A percentile compares a stretch with the other conserved stretches of the same genome.
These are phyloP conservation scores for Chrysomela aeneicollis DNA, from an alignment of 2,888 invertebrate species.

Conservation along the genomic window DNA sequence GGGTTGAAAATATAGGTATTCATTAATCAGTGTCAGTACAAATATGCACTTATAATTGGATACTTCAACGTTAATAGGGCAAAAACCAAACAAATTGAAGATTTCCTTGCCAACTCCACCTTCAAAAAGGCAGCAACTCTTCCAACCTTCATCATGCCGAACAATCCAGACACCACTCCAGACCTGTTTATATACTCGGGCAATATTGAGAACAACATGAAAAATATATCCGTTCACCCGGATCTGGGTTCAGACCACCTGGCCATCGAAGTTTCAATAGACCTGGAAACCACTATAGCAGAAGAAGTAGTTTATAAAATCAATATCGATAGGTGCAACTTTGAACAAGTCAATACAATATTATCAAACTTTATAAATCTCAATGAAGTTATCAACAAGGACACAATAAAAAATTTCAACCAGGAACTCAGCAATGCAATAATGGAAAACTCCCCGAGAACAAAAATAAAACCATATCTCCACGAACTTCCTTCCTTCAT, in stretches of 20 bases:
- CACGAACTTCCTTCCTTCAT: no score
- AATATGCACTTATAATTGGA: constrained; percentile 6
- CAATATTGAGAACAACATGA: neutral
- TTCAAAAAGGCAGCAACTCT: neutral
- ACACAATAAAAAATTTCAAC: no score
- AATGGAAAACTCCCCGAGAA: no score
- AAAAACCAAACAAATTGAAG: neutral
- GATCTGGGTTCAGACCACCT: neutral
- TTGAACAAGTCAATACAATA: no score
- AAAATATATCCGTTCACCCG: no score
- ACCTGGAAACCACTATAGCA: neutral
- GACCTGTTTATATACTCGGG: neutral
- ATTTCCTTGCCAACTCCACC: neutral
- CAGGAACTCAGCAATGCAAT: no score
- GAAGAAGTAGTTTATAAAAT: neutral
- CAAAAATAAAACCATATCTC: no score
- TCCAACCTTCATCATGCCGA: neutral
- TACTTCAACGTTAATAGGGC: constrained; percentile 3
- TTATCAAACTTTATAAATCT: no score
- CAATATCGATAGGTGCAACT: neutral
- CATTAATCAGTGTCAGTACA: no score
- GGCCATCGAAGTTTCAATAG: neutral
- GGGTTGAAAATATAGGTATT: no score
- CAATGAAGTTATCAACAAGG: no score
- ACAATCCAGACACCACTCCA: constrained; percentile 2